Conservation (phyloP, 2,888 invertebrate species). For the Temnothorax unifasciatus region DNA sequence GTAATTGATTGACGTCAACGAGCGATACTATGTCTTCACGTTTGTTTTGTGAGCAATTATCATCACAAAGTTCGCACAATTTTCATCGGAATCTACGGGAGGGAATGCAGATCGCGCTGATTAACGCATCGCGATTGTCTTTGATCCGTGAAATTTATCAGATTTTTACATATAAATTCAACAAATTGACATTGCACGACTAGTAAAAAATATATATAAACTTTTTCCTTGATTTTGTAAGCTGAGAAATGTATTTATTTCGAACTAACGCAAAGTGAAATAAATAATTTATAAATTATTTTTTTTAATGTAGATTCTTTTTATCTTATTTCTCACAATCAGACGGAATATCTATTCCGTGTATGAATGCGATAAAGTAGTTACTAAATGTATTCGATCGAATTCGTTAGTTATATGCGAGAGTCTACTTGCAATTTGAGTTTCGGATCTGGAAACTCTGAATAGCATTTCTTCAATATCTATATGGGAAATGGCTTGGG, state of each 20-base stretch:
- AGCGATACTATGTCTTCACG: not conserved
- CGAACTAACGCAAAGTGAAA: not conserved
- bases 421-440: not conserved
- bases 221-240: not conserved
- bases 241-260: not conserved
- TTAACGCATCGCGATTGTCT: not conserved
- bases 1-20: constrained; percentile 9
- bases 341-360: not conserved
- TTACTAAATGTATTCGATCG: not conserved
- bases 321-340: not conserved
- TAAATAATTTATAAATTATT: not conserved
- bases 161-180: not conserved
- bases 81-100: not conserved
- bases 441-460: not conserved
- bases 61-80: constrained; percentile 9
- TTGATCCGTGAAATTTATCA: not conserved
- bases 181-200: not conserved
- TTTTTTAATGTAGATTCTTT: not conserved
- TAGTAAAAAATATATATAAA: not conserved
- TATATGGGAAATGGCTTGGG: not conserved
- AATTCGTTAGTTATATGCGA: not conserved
- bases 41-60: not conserved
- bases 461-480: not conserved
- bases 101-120: not conserved
- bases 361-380: not conserved